Percentiles rank a stretch among this genome's conserved stretches.
phyloP scores from a whole-genome alignment of 2,888 invertebrate genomes.

The Parnassius glacialis region DNA sequence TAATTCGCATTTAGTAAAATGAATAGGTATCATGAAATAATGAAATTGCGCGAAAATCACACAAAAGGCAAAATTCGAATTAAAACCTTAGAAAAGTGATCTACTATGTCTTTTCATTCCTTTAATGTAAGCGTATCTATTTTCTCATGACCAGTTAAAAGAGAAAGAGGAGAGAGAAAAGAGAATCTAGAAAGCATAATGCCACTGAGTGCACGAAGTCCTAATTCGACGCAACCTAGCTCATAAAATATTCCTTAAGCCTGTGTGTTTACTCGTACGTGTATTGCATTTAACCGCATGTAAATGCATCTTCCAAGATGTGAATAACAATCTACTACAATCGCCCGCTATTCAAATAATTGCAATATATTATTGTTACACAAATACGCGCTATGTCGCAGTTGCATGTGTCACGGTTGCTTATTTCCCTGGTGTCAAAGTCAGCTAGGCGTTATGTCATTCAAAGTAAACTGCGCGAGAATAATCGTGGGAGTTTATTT shows the following conservation, averaged over 20 bases:
- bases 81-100: not conserved
- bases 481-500: constrained; percentile 22
- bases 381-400: not conserved
- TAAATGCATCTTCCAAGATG: constrained; percentile 10
- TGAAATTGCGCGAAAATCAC: too few species aligned
- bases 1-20: too few species aligned
- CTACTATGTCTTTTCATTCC: constrained; percentile 3
- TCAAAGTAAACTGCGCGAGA: not conserved
- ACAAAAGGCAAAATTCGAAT: too few species aligned
- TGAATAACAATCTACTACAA: constrained; percentile 17
- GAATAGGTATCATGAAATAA: too few species aligned
- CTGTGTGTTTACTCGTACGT: constrained; percentile 13
- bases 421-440: constrained; percentile 12
- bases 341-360: constrained; percentile 11
- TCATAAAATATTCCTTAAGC: constrained; percentile 21
- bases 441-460: constrained; percentile 17
- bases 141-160: constrained; percentile 5
- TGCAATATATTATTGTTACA: constrained; percentile 15
- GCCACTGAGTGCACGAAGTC: constrained; percentile 15
- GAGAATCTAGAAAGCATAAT: constrained; percentile 5
- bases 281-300: constrained; percentile 1
- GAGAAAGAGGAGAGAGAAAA: too few species aligned
- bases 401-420: constrained; percentile 6
- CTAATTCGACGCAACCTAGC: constrained; percentile 9
- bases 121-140: not conserved